Percentiles rank a stretch among this genome's conserved stretches.
phyloP scores from a whole-genome alignment of 2,113 vertebrate species.

The Echinops telfairi region DNA sequence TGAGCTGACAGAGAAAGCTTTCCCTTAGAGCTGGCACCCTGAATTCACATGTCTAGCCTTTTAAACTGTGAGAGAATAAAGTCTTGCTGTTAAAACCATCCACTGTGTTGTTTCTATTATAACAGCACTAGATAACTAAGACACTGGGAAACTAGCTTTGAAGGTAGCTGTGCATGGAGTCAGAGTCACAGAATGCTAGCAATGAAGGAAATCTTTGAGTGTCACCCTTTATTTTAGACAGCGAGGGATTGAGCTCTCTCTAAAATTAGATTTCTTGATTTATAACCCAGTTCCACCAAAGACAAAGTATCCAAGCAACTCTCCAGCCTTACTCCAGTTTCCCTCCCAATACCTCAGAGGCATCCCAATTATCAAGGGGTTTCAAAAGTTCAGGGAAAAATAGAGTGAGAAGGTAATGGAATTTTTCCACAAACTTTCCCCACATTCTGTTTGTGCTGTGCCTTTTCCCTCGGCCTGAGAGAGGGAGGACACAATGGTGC shows the following conservation, averaged over 20 bases:
- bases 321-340: neutral
- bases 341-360: neutral
- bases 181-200: neutral
- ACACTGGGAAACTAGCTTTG: neutral
- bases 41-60: too few species aligned
- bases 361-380: too few species aligned
- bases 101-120: too few species aligned
- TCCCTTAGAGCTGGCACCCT: too few species aligned
- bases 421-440: too few species aligned
- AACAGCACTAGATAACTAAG: too few species aligned
- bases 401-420: too few species aligned
- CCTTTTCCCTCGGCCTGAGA: neutral
- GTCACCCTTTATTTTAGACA: neutral
- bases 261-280: conserved; percentile 61
- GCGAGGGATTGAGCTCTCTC: neutral
- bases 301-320: neutral
- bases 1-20: too few species aligned
- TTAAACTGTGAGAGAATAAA: too few species aligned
- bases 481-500: neutral
- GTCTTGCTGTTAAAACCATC: too few species aligned
- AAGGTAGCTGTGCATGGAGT: neutral
- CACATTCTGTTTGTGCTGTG: neutral
- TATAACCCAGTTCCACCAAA: neutral
- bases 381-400: too few species aligned
- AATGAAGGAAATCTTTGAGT: neutral